These are phyloP conservation scores for Amphimallon solstitiale DNA, from an alignment of 2,888 invertebrate species.

Conservation along the genomic window DNA sequence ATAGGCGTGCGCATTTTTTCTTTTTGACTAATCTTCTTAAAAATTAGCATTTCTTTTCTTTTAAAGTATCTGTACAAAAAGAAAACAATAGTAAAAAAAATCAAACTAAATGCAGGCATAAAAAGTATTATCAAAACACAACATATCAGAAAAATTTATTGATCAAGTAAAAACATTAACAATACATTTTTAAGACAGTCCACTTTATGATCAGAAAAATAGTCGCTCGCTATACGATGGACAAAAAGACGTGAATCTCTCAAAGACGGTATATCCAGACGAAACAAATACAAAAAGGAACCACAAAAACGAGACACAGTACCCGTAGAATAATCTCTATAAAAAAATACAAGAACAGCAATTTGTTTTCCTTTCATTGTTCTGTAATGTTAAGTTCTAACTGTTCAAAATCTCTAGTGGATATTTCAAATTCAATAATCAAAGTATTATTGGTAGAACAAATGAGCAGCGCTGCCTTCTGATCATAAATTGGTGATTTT, in stretches of 20 bases:
- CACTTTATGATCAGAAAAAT: conserved; percentile 15
- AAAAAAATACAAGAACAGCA: no score
- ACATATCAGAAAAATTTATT: conserved; percentile 21
- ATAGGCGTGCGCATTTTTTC: no score
- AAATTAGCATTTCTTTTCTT: conserved; percentile 2
- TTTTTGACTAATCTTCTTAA: background rate
- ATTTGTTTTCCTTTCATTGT: no score
- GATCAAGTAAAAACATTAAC: conserved; percentile 25
- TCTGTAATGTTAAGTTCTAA: no score
- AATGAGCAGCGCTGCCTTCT: conserved; percentile 37
- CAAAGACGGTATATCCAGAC: no score
- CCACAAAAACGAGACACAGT: no score
- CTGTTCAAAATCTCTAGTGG: background rate
- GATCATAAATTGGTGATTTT: conserved; percentile 30
- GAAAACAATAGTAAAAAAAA: conserved; percentile 5
- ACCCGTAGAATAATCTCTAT: no score
- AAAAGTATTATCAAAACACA: conserved; percentile 20
- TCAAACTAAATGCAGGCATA: conserved; percentile 15
- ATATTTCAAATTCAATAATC: background rate
- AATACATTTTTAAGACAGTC: conserved; percentile 20
- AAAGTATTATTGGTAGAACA: conserved; percentile 9
- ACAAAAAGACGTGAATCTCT: background rate
- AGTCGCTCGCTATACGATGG: background rate
- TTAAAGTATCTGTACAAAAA: background rate
- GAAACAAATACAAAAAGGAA: no score